These are phyloP conservation scores for Acanthopleura granulata DNA, from an alignment of 2,888 invertebrate species.

Conservation along the genomic window DNA sequence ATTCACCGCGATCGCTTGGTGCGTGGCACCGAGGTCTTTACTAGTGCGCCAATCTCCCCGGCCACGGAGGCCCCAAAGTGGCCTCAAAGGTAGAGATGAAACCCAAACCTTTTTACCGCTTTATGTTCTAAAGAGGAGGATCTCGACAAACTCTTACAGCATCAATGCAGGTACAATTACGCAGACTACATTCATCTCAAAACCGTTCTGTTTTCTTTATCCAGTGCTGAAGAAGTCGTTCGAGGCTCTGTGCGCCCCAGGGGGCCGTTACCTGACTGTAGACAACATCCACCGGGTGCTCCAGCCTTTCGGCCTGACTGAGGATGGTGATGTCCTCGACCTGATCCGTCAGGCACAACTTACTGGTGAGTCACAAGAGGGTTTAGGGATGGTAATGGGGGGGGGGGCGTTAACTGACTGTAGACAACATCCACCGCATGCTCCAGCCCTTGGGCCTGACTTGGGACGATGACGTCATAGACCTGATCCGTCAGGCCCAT, in stretches of 20 bases:
- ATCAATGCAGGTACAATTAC: too few species aligned
- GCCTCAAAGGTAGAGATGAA: too few species aligned
- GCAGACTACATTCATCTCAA: too few species aligned
- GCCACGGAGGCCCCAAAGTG: too few species aligned
- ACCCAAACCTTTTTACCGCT: too few species aligned
- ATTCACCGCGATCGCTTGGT: too few species aligned
- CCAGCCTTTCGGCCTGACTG: background rate
- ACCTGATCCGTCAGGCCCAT: slow-evolving; percentile 16
- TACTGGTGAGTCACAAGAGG: background rate
- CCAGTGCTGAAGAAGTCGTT: slow-evolving; percentile 4
- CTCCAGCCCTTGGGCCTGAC: background rate
- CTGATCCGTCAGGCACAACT: slow-evolving; percentile 11
- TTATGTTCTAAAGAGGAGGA: too few species aligned
- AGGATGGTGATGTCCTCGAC: background rate
- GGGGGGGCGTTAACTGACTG: slow-evolving; percentile 3
- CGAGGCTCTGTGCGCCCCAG: background rate
- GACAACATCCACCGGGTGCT: slow-evolving; percentile 4
- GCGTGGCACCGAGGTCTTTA: too few species aligned
- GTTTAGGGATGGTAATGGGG: too few species aligned
- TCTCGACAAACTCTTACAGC: too few species aligned
- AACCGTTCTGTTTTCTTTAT: background rate
- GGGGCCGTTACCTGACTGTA: slow-evolving; percentile 6
- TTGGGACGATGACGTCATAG: background rate
- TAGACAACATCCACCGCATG: slow-evolving; percentile 3
- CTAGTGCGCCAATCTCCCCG: too few species aligned